These are phyloP conservation scores for Dasypolia templi DNA, from an alignment of 2,888 invertebrate species.

Conservation along the genomic window DNA sequence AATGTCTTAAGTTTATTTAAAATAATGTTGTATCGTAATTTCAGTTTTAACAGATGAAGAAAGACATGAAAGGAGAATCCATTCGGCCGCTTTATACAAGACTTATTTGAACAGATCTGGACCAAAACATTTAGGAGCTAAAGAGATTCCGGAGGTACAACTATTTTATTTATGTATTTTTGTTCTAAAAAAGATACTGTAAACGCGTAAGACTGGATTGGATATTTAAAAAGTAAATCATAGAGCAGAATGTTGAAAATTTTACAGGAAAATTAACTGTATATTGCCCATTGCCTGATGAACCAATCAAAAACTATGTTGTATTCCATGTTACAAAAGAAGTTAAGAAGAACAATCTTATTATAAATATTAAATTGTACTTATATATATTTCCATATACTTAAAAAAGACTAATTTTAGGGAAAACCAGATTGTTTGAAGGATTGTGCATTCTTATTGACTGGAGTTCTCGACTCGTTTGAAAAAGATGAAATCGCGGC, in stretches of 20 bases:
- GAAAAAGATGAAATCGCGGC: conserved; percentile 95
- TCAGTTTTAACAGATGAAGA: conserved; percentile 92
- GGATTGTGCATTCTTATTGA: conserved; percentile 93
- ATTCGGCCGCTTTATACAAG: conserved; percentile 92
- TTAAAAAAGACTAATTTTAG: conserved; percentile 76
- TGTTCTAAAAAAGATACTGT: not conserved
- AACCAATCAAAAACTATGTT: not conserved
- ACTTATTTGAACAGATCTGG: conserved; percentile 94
- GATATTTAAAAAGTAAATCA: not conserved
- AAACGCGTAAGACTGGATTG: not conserved
- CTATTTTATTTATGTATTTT: conserved; percentile 2
- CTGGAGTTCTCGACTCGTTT: conserved; percentile 96
- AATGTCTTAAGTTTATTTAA: not conserved
- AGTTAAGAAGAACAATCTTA: too few species aligned
- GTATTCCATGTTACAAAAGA: not conserved
- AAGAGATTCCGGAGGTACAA: conserved; percentile 94
- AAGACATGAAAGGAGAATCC: conserved; percentile 92
- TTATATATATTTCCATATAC: not conserved
- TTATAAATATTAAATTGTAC: conserved; percentile 1
- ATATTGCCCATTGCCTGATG: not conserved
- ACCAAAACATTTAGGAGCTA: conserved; percentile 95
- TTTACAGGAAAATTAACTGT: not conserved
- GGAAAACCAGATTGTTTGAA: conserved; percentile 93
- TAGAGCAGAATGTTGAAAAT: not conserved
- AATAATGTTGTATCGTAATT: conserved; percentile 21